These are phyloP conservation scores for Pterocles burchelli DNA, from an alignment of 2,113 vertebrate genomes.

Conservation along the genomic window DNA sequence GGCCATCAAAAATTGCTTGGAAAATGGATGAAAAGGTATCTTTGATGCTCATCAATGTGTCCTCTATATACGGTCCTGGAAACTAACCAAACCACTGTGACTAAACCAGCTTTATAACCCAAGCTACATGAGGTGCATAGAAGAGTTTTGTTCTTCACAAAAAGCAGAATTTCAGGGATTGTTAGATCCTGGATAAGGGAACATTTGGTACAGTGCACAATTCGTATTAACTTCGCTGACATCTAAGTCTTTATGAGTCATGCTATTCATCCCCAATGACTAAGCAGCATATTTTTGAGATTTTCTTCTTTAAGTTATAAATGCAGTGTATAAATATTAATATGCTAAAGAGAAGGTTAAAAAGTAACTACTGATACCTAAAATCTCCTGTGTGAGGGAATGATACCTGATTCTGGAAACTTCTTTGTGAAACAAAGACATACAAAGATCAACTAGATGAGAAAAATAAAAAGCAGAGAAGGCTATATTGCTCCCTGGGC, in stretches of 20 bases:
- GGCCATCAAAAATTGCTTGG: not conserved
- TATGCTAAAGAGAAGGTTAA: not conserved
- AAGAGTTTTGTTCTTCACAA: not conserved
- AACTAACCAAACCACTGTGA: not conserved
- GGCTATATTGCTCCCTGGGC: not conserved
- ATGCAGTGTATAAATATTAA: slow-evolving; percentile 39
- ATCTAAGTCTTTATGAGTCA: slow-evolving; percentile 33
- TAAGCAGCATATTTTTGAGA: slow-evolving; percentile 30
- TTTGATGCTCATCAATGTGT: not conserved
- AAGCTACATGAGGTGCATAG: not conserved
- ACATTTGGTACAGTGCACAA: not conserved
- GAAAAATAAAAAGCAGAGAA: not conserved
- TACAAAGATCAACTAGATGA: not conserved
- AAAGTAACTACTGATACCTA: not conserved
- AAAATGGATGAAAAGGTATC: not conserved
- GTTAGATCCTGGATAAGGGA: not conserved
- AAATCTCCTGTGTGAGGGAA: not conserved
- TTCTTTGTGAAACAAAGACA: not conserved
- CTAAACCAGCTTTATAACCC: not conserved
- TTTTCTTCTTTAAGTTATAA: slow-evolving; percentile 47
- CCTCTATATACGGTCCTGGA: not conserved
- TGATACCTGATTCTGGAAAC: not conserved
- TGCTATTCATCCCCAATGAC: slow-evolving; percentile 14
- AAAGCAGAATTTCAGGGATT: not conserved
- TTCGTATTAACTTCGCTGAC: not conserved